Evolutionary conservation across 2,888 invertebrate genomes (phyloP).

Genomic region (Baccha elongata): DNA sequence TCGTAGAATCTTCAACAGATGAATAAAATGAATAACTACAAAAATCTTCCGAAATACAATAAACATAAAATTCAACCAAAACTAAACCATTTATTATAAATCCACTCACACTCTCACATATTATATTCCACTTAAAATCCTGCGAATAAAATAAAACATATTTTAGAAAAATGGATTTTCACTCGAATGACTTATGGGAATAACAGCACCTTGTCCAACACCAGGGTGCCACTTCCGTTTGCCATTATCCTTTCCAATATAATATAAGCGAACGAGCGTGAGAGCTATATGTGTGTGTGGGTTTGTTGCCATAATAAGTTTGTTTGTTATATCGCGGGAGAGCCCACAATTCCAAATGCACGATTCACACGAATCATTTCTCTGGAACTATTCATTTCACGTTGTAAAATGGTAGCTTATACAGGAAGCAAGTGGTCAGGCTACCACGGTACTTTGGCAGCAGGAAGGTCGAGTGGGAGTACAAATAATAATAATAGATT

Average conservation of each 20-base stretch:
- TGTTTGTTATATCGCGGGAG: slow-evolving; percentile 13
- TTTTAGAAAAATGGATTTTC: slow-evolving; percentile 56
- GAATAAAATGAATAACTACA: too few species aligned
- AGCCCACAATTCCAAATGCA: slow-evolving; percentile 53
- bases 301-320: slow-evolving; percentile 39
- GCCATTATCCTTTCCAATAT: background rate
- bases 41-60: too few species aligned
- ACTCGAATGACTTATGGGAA: slow-evolving; percentile 70
- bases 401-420: slow-evolving; percentile 65
- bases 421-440: slow-evolving; percentile 48
- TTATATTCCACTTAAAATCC: slow-evolving; percentile 63
- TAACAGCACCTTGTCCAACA: slow-evolving; percentile 68
- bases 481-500: slow-evolving; percentile 35
- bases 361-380: slow-evolving; percentile 72
- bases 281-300: background rate
- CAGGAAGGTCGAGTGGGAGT: background rate
- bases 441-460: slow-evolving; percentile 59
- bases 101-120: slow-evolving; percentile 5
- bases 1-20: background rate
- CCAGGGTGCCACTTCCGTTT: slow-evolving; percentile 29
- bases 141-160: slow-evolving; percentile 63
- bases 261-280: background rate
- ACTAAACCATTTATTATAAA: slow-evolving; percentile 57
- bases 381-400: slow-evolving; percentile 63
- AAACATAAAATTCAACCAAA: slow-evolving; percentile 2